Evolutionary conservation across 2,888 invertebrate species (phyloP).

Genomic region (Mycalesis mineus): DNA sequence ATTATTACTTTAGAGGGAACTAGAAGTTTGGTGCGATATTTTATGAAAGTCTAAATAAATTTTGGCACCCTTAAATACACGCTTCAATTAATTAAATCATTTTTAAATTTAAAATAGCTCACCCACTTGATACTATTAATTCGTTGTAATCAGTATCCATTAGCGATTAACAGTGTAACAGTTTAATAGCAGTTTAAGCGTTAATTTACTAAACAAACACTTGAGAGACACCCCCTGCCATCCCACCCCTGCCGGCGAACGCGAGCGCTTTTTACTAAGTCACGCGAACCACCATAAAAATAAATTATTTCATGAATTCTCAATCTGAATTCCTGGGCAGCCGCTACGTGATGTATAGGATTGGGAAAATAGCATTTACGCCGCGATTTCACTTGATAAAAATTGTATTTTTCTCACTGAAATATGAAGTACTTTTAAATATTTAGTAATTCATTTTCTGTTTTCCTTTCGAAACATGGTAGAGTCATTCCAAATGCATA

Average conservation of each 20-base stretch:
- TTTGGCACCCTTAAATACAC: too few species aligned
- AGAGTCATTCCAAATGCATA: too few species aligned
- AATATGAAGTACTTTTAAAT: too few species aligned
- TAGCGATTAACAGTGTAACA: background rate
- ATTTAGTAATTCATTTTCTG: too few species aligned
- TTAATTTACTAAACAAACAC: slow-evolving; percentile 11
- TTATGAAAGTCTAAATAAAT: too few species aligned
- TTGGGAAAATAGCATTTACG: background rate
- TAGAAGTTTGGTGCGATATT: too few species aligned
- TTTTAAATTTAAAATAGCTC: background rate
- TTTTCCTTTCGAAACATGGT: too few species aligned
- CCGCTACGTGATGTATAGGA: slow-evolving; percentile 21
- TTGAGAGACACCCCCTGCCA: slow-evolving; percentile 3
- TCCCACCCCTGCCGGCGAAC: slow-evolving; percentile 2
- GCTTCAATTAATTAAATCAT: background rate
- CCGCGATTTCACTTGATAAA: too few species aligned
- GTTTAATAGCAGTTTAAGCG: slow-evolving; percentile 2
- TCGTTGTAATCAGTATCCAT: background rate
- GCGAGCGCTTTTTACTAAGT: slow-evolving; percentile 24
- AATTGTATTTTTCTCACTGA: too few species aligned
- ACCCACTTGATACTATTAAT: background rate
- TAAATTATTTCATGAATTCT: slow-evolving; percentile 33
- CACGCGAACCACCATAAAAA: slow-evolving; percentile 31
- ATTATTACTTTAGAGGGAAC: too few species aligned
- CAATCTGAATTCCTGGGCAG: slow-evolving; percentile 26